Evolutionary conservation across 2,797 vertebrate species (phyloP).

Genomic region (Acrossocheilus wenchowensis): DNA sequence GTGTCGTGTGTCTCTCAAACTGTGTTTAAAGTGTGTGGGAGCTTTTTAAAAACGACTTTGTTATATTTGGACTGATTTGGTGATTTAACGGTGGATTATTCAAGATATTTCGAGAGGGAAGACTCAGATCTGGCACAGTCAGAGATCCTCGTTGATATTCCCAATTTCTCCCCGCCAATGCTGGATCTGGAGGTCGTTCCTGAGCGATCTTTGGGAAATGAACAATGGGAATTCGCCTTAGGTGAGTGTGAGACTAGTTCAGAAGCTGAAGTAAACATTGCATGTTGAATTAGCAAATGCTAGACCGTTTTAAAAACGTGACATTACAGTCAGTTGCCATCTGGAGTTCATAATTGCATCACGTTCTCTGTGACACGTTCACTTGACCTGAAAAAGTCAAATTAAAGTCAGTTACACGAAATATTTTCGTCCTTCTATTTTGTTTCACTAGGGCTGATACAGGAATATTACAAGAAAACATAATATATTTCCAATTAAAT

Average conservation of each 20-base stretch:
- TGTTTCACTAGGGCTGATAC: not conserved
- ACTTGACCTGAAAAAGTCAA: not conserved
- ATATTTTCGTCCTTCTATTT: not conserved
- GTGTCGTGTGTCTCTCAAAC: conserved; percentile 15
- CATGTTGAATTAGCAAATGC: not conserved
- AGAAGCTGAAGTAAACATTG: not conserved
- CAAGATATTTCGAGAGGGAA: conserved; percentile 50
- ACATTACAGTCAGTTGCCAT: not conserved
- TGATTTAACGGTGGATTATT: conserved; percentile 42
- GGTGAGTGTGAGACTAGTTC: conserved; percentile 72
- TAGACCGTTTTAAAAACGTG: not conserved
- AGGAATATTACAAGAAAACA: not conserved
- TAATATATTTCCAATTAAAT: not conserved
- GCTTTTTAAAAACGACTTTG: not conserved
- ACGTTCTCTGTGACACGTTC: not conserved
- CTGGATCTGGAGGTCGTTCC: conserved; percentile 99
- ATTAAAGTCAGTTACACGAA: not conserved
- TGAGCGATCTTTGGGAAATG: conserved; percentile 98
- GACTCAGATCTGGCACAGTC: conserved; percentile 70
- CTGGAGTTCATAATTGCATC: not conserved
- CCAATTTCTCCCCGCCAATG: conserved; percentile 85
- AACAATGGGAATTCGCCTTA: conserved; percentile 99
- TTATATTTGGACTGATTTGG: conserved; percentile 22
- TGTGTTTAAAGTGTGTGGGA: conserved; percentile 14
- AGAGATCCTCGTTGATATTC: conserved; percentile 59